These are phyloP conservation scores for Parotia lawesii DNA, from an alignment of 2,113 vertebrate genomes.

Conservation along the genomic window DNA sequence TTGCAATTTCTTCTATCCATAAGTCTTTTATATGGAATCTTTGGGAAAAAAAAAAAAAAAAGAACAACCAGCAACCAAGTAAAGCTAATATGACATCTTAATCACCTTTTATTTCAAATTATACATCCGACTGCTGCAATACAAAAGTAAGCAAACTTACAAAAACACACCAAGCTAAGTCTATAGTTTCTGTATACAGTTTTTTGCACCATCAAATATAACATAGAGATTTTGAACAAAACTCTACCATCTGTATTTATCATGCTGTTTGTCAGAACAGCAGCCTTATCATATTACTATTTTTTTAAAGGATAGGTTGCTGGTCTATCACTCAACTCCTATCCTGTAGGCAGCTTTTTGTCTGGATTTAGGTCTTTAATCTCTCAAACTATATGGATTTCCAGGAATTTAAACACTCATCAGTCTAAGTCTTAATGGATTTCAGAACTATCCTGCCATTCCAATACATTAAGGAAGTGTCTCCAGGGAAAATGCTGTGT, in stretches of 20 bases:
- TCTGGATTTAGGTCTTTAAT: background rate
- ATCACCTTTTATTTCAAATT: conserved; percentile 9
- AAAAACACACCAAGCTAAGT: background rate
- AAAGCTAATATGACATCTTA: background rate
- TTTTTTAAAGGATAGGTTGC: background rate
- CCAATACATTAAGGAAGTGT: background rate
- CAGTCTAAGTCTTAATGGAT: background rate
- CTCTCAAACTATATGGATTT: background rate
- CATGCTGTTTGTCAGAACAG: background rate
- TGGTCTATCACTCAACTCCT: background rate
- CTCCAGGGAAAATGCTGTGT: background rate
- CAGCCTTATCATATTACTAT: background rate
- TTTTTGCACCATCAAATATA: background rate
- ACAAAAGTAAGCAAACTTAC: conserved; percentile 7
- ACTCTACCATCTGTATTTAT: background rate
- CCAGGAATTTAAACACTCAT: background rate
- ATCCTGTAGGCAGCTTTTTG: background rate
- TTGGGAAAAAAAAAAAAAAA: background rate
- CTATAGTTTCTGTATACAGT: background rate
- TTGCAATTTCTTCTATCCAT: conserved; percentile 48
- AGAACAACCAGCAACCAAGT: background rate
- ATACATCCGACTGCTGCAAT: background rate
- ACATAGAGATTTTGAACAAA: background rate
- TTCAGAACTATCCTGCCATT: background rate
- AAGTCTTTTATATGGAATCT: conserved; percentile 2